A percentile compares a stretch with the other conserved stretches of the same genome.
Evolutionary conservation across 2,888 invertebrate genomes (phyloP).

Genomic region (Listrodromus nycthemerus): DNA sequence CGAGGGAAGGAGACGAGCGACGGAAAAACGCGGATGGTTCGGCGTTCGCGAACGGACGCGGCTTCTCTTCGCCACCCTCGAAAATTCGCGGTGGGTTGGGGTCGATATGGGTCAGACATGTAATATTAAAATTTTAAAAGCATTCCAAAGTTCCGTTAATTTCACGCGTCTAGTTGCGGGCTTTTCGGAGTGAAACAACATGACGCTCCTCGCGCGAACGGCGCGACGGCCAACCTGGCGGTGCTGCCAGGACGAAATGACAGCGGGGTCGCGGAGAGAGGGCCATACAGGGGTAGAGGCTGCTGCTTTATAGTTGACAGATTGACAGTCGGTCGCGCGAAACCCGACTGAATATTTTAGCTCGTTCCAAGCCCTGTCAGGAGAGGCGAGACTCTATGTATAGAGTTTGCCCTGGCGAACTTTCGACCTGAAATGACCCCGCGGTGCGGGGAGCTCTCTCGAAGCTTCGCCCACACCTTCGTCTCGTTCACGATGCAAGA

Average conservation of each 20-base stretch:
- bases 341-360: conserved; percentile 83
- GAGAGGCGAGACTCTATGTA: conserved; percentile 75
- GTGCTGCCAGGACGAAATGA: conserved; percentile 2
- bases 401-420: conserved; percentile 82
- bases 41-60: neutral
- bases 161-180: conserved; percentile 72
- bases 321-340: conserved; percentile 84
- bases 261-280: neutral
- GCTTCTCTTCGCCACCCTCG: conserved; percentile 4
- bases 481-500: conserved; percentile 48
- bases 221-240: conserved; percentile 10
- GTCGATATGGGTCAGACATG: conserved; percentile 78
- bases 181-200: conserved; percentile 27
- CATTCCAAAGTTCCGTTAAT: conserved; percentile 83
- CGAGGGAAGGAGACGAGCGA: neutral
- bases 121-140: conserved; percentile 84
- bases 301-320: conserved; percentile 79
- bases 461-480: conserved; percentile 28
- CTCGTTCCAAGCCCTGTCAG: conserved; percentile 83
- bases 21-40: neutral
- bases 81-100: conserved; percentile 70
- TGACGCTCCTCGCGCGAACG: conserved; percentile 13
- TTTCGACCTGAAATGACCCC: conserved; percentile 84
- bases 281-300: conserved; percentile 29
- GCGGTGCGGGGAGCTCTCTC: conserved; percentile 66